Evolutionary conservation across 2,113 vertebrate genomes (phyloP).

Genomic region (Ivindomyrus marchei): DNA sequence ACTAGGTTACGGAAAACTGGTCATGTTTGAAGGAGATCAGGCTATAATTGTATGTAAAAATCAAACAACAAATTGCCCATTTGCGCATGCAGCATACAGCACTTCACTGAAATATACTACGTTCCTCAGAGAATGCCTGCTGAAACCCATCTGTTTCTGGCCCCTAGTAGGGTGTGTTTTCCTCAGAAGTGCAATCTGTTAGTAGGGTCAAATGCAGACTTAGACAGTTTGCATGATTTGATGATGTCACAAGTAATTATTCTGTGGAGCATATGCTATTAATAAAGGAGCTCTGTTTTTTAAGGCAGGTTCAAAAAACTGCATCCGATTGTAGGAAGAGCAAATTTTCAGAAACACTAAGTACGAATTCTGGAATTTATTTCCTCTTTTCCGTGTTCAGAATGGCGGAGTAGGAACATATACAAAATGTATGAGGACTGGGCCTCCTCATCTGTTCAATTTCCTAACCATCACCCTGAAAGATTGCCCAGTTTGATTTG

Average conservation of each 20-base stretch:
- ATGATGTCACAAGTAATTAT: background rate
- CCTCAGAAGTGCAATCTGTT: background rate
- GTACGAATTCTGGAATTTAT: constrained; percentile 34
- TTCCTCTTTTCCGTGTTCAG: constrained; percentile 38
- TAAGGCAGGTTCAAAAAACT: constrained; percentile 38
- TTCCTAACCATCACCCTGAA: constrained; percentile 59
- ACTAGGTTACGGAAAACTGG: background rate
- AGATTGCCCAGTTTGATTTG: constrained; percentile 63
- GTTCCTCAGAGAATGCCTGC: background rate
- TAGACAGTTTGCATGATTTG: background rate
- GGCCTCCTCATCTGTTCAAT: constrained; percentile 67
- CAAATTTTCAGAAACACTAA: constrained; percentile 48
- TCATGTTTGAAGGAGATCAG: background rate
- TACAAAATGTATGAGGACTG: constrained; percentile 64
- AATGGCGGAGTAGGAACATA: constrained; percentile 47
- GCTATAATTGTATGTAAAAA: background rate
- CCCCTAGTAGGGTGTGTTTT: background rate
- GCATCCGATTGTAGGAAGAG: background rate
- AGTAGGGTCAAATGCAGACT: background rate
- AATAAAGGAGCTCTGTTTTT: background rate
- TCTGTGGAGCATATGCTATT: background rate
- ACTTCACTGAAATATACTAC: background rate
- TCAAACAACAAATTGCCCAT: background rate
- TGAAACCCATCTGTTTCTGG: background rate
- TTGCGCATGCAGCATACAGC: too few species aligned